These are phyloP conservation scores for Piaya cayana DNA, from an alignment of 2,113 vertebrate species.

Conservation along the genomic window DNA sequence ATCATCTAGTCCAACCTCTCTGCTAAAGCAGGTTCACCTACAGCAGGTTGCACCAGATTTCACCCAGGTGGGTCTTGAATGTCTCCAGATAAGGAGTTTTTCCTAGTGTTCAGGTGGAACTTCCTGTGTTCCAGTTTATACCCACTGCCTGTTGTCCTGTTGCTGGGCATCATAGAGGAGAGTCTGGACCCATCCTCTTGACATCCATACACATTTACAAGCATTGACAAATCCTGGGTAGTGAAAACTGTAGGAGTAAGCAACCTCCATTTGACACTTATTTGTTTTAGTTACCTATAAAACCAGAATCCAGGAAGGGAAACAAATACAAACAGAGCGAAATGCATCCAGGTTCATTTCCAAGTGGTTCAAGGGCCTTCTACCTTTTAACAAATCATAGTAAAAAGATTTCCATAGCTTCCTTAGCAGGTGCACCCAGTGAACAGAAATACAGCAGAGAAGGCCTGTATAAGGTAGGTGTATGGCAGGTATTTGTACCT, in stretches of 20 bases:
- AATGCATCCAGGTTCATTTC: accelerated
- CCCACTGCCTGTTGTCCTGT: too few species aligned
- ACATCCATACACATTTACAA: too few species aligned
- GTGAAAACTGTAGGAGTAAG: neutral
- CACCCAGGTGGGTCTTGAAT: too few species aligned
- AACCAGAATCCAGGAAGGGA: neutral
- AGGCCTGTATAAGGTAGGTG: accelerated
- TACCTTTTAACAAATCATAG: neutral
- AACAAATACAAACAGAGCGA: neutral
- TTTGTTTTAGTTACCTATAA: neutral
- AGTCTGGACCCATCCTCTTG: too few species aligned
- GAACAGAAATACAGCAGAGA: neutral
- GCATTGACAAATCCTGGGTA: too few species aligned
- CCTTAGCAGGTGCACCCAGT: neutral
- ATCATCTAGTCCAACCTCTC: too few species aligned
- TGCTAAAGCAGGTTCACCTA: too few species aligned
- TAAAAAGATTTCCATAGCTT: neutral
- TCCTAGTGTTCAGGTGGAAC: too few species aligned
- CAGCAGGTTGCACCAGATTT: too few species aligned
- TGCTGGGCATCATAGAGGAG: too few species aligned
- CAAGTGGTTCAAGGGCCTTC: neutral
- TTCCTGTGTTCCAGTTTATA: too few species aligned
- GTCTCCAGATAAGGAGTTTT: too few species aligned
- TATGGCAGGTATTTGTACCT: neutral
- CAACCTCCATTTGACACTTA: neutral